Percentiles rank a stretch among this genome's conserved stretches.
phyloP scores from a whole-genome alignment of 2,113 vertebrate genomes.

The Chionodraco myersi region DNA sequence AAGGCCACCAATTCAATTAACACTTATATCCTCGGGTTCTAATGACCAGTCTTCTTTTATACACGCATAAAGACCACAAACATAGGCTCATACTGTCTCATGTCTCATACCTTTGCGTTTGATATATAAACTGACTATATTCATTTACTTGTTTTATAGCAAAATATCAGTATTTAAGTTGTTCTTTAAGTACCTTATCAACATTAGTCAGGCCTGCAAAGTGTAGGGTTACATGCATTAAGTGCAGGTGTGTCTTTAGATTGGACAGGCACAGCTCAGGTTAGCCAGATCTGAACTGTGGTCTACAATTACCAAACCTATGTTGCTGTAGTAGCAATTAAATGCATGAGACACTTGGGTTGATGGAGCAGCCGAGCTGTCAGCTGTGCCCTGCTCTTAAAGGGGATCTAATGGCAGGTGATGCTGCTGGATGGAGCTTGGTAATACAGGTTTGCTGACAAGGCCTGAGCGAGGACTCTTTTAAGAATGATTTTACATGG shows the following conservation, averaged over 20 bases:
- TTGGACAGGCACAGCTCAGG: neutral
- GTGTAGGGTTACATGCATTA: neutral
- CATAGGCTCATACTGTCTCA: neutral
- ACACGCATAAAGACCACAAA: neutral
- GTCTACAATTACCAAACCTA: neutral
- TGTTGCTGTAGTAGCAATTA: neutral
- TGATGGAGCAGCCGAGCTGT: neutral
- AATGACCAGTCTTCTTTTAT: neutral
- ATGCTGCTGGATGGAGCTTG: neutral
- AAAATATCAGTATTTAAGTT: neutral
- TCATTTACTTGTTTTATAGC: neutral
- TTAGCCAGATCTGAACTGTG: neutral
- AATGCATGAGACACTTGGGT: neutral
- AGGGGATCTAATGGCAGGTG: neutral
- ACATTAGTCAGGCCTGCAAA: neutral
- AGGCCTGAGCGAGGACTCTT: too few species aligned
- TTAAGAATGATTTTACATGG: neutral
- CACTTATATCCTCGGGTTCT: slow-evolving; percentile 1
- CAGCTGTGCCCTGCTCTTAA: neutral
- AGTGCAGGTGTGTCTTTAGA: too few species aligned
- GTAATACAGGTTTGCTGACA: neutral
- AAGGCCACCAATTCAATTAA: slow-evolving; percentile 42
- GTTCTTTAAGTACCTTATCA: neutral
- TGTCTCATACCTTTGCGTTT: neutral
- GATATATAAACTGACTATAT: neutral